These are phyloP conservation scores for Macropis europaea DNA, from an alignment of 2,888 invertebrate species.

Conservation along the genomic window DNA sequence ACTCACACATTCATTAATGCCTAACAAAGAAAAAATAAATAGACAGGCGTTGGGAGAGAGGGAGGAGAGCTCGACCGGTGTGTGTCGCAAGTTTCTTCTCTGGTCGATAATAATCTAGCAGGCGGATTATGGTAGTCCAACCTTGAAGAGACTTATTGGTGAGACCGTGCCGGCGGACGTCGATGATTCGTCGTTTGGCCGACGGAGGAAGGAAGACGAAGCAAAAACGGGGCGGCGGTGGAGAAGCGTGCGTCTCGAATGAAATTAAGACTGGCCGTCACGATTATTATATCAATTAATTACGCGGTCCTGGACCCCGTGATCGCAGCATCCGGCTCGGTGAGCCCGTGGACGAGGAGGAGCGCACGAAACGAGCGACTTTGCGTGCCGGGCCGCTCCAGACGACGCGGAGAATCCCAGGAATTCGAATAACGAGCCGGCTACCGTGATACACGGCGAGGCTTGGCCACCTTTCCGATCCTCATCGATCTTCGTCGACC, in stretches of 20 bases:
- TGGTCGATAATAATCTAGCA: conserved; percentile 66
- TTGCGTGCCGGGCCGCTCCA: conserved; percentile 42
- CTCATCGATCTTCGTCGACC: conserved; percentile 61
- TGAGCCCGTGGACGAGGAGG: conserved; percentile 32
- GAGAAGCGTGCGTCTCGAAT: conserved; percentile 49
- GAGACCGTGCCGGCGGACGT: conserved; percentile 43
- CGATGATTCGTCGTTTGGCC: conserved; percentile 48
- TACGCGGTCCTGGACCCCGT: conserved; percentile 61
- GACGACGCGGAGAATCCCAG: conserved; percentile 60
- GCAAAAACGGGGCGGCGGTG: not conserved
- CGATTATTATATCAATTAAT: conserved; percentile 75
- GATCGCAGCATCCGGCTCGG: conserved; percentile 71
- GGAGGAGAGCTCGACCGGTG: conserved; percentile 26
- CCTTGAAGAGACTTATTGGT: conserved; percentile 63
- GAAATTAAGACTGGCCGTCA: conserved; percentile 70
- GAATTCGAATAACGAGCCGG: conserved; percentile 68
- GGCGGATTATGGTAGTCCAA: conserved; percentile 66
- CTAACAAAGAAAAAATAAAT: not conserved
- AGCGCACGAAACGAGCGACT: conserved; percentile 18
- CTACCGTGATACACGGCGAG: conserved; percentile 63
- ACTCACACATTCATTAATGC: too few relatives aligned
- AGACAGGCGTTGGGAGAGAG: not conserved
- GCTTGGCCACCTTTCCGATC: conserved; percentile 52
- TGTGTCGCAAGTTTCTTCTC: conserved; percentile 67
- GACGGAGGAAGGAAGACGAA: not conserved